These are phyloP conservation scores for Rousettus leschenaultii DNA, from an alignment of 2,113 vertebrate genomes.

Conservation along the genomic window DNA sequence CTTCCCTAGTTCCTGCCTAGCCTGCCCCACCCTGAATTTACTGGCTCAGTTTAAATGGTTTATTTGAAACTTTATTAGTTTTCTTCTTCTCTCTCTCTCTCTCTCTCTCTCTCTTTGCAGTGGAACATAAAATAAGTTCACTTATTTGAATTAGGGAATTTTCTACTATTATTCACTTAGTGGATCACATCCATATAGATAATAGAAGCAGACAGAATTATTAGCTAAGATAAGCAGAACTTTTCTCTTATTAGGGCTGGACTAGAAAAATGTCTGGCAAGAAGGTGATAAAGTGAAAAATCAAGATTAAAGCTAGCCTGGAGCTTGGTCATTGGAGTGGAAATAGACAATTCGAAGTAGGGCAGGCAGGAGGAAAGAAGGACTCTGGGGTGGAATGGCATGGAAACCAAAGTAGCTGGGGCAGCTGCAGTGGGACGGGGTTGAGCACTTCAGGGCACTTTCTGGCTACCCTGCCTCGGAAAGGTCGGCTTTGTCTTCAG, in stretches of 20 bases:
- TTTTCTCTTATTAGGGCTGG: background rate
- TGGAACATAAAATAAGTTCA: background rate
- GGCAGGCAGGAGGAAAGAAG: background rate
- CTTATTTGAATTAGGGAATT: background rate
- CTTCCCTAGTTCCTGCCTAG: no score
- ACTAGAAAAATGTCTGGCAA: background rate
- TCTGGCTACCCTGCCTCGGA: rapidly evolving
- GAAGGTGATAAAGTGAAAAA: background rate
- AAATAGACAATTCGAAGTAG: background rate
- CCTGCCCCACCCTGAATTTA: background rate
- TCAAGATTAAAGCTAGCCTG: background rate
- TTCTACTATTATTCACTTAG: background rate
- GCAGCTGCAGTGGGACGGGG: rapidly evolving
- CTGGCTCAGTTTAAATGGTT: background rate
- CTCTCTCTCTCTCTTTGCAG: background rate
- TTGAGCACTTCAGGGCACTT: rapidly evolving
- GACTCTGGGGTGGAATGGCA: background rate
- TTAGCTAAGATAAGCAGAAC: background rate
- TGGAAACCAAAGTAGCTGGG: background rate
- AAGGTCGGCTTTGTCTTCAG: background rate
- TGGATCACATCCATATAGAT: background rate
- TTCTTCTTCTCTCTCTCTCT: background rate
- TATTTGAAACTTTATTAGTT: background rate
- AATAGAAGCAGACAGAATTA: background rate
- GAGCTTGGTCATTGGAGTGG: background rate